Conservation (phyloP, 2,113 vertebrate genomes). For the Phalacrocorax aristotelis region DNA sequence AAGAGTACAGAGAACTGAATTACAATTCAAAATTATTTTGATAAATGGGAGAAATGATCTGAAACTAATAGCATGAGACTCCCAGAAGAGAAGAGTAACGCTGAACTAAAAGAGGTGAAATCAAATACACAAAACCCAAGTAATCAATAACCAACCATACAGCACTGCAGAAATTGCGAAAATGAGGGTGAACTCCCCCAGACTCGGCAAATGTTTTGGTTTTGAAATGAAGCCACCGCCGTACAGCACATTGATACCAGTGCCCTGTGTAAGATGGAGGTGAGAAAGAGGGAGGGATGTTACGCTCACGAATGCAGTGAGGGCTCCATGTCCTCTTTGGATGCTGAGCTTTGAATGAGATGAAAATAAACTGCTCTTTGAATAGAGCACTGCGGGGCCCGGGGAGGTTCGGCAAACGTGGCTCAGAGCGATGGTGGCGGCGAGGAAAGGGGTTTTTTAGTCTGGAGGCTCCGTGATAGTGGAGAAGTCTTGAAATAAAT, state of each 20-base stretch:
- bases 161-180: not conserved
- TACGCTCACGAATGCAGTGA: not conserved
- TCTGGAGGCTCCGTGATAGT: not conserved
- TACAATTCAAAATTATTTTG: not conserved
- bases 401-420: not conserved
- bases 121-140: not conserved
- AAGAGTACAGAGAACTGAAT: not conserved
- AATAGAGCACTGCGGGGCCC: rapidly evolving
- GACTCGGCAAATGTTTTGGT: not conserved
- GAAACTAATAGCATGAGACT: not conserved
- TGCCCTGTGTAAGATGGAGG: not conserved
- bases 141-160: not conserved
- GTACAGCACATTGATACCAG: too few species aligned
- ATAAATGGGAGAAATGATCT: constrained; percentile 8
- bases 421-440: not conserved
- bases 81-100: not conserved
- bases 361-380: not conserved
- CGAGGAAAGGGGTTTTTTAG: not conserved
- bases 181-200: not conserved
- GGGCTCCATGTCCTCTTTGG: not conserved
- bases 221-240: not conserved
- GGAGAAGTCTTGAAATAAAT: not conserved
- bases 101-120: not conserved
- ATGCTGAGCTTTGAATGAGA: not conserved
- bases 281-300: not conserved